Percentiles rank a stretch among this genome's conserved stretches.
Evolutionary conservation across 1,140 invertebrate genomes (phyloP).

Genomic region (Caenorhabditis tropicalis): DNA sequence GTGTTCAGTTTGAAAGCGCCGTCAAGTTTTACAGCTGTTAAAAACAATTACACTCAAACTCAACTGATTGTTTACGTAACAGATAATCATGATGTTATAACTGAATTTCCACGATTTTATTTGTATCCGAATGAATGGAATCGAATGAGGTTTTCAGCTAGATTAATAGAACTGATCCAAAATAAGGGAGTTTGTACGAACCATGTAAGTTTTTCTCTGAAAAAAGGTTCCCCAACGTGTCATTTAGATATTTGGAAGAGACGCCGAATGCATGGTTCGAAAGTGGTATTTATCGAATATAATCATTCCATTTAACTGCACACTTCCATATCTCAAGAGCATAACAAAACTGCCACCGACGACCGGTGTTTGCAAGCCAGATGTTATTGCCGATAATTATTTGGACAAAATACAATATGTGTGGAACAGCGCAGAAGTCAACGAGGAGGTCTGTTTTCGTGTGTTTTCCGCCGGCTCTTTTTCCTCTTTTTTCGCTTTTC

Average conservation of each 20-base stretch:
- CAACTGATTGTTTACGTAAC: slow-evolving; percentile 69
- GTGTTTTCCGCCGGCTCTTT: neutral
- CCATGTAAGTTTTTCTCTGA: slow-evolving; percentile 55
- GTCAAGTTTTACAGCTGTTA: slow-evolving; percentile 59
- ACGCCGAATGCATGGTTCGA: slow-evolving; percentile 66
- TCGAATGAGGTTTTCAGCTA: slow-evolving; percentile 64
- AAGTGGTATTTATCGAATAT: slow-evolving; percentile 68
- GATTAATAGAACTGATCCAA: slow-evolving; percentile 66
- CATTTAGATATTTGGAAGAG: slow-evolving; percentile 64
- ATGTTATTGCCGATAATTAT: slow-evolving; percentile 62
- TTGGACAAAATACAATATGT: slow-evolving; percentile 67
- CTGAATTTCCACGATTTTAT: slow-evolving; percentile 70
- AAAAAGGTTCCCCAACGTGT: neutral
- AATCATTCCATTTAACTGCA: slow-evolving; percentile 67
- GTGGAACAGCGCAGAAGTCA: slow-evolving; percentile 64
- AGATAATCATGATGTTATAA: slow-evolving; percentile 67
- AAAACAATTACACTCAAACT: slow-evolving; percentile 65
- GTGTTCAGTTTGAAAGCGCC: slow-evolving; percentile 62
- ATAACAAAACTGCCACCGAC: slow-evolving; percentile 48
- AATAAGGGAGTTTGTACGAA: slow-evolving; percentile 68
- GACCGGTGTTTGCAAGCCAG: slow-evolving; percentile 41
- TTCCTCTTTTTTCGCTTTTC: neutral
- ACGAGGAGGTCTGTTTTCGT: slow-evolving; percentile 58
- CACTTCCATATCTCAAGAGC: slow-evolving; percentile 62
- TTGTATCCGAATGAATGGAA: slow-evolving; percentile 70